Conservation (phyloP, 2,113 vertebrate species). For the Otocyon megalotis region DNA sequence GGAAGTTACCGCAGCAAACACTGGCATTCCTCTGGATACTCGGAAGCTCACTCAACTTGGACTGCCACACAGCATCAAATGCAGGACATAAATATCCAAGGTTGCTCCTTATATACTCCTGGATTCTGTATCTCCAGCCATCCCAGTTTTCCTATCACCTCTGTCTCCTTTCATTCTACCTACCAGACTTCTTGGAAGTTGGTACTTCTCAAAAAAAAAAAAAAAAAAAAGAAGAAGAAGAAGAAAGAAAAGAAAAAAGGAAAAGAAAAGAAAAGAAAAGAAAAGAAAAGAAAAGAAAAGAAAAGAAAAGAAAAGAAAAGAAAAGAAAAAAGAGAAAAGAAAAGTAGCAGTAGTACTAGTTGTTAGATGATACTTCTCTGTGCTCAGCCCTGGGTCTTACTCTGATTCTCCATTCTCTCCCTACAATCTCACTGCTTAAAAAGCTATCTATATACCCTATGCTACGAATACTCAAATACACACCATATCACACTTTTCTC, state of each 20-base stretch:
- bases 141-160: background rate
- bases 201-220: background rate
- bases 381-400: background rate
- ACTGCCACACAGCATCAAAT: background rate
- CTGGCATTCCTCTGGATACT: background rate
- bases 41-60: background rate
- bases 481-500: background rate
- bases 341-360: too few relatives aligned
- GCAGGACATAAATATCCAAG: background rate
- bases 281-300: too few relatives aligned
- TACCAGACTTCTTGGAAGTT: background rate
- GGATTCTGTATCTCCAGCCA: background rate
- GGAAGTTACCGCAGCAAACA: background rate
- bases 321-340: too few relatives aligned
- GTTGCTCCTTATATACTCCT: background rate
- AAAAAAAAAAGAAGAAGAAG: fast-evolving
- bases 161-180: background rate
- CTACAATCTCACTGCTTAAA: constrained; percentile 29
- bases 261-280: too few relatives aligned
- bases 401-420: constrained; percentile 23
- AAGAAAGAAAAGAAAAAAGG: too few relatives aligned
- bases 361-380: background rate
- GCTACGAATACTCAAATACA: background rate
- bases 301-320: too few relatives aligned
- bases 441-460: background rate